Conservation (phyloP, 2,113 vertebrate genomes). For the Paradisaea rubra region DNA sequence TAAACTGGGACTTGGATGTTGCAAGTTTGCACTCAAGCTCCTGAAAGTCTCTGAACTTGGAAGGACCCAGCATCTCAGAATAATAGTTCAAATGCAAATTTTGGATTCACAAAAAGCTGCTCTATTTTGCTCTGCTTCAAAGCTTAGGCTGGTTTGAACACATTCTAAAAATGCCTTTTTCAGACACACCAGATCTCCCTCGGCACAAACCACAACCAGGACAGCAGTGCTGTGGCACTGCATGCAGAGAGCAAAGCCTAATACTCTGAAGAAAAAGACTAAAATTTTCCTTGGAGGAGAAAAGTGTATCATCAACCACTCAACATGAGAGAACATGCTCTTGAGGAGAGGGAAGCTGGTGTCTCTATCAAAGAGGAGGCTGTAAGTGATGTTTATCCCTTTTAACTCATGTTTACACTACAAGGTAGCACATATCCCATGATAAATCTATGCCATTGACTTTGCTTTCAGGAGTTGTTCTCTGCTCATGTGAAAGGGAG, state of each 20-base stretch:
- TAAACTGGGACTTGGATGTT: background rate
- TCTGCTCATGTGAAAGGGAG: constrained; percentile 24
- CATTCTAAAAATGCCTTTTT: background rate
- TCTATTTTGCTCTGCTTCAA: background rate
- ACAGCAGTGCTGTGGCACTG: background rate
- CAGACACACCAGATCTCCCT: background rate
- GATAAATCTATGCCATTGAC: constrained; percentile 52
- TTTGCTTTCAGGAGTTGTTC: constrained; percentile 57
- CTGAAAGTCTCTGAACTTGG: background rate
- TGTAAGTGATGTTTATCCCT: background rate
- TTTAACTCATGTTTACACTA: background rate
- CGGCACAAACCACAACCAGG: background rate
- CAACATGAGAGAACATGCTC: background rate
- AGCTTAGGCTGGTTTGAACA: background rate
- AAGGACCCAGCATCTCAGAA: background rate
- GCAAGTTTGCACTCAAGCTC: background rate
- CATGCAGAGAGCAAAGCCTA: background rate
- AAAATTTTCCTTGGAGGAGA: background rate
- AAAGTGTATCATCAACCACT: background rate
- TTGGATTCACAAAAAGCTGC: background rate
- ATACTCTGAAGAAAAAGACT: background rate
- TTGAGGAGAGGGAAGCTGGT: background rate
- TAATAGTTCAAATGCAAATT: background rate
- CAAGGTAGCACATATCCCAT: background rate
- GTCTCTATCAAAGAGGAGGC: background rate